Evolutionary conservation across 2,113 vertebrate genomes (phyloP).

Genomic region (Anoura caudifer): DNA sequence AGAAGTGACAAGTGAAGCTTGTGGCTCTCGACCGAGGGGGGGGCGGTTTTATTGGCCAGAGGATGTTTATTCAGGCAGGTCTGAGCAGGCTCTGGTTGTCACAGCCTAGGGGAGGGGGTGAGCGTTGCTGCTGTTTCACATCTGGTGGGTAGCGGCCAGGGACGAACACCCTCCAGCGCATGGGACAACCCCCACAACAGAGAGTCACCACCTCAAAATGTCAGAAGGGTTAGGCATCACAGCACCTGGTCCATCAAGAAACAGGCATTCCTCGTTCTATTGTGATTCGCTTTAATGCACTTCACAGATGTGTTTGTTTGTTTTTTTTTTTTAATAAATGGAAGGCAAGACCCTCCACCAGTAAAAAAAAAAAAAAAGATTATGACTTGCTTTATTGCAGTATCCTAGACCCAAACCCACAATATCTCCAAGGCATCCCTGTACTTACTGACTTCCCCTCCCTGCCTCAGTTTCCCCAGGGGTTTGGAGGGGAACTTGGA

Average conservation of each 20-base stretch:
- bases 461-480: neutral
- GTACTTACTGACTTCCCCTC: neutral
- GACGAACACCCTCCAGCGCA: rapidly evolving
- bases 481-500: neutral
- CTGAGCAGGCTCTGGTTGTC: neutral
- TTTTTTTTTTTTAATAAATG: neutral
- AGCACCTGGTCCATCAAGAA: neutral
- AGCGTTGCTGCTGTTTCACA: neutral
- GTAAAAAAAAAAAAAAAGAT: neutral
- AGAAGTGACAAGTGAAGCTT: neutral
- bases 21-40: neutral
- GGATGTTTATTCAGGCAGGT: neutral
- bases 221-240: rapidly evolving
- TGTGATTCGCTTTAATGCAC: neutral
- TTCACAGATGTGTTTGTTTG: too few relatives aligned
- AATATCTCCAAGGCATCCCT: too few relatives aligned
- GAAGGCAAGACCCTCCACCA: neutral
- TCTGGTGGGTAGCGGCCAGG: neutral
- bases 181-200: too few relatives aligned
- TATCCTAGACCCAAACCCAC: neutral
- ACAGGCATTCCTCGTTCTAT: neutral
- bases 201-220: neutral
- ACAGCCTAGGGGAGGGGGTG: rapidly evolving
- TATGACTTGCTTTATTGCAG: neutral
- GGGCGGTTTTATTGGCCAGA: neutral